Percentiles rank a stretch among this genome's conserved stretches.
Evolutionary conservation across 2,888 invertebrate genomes (phyloP).

Genomic region (Amiota minor): DNA sequence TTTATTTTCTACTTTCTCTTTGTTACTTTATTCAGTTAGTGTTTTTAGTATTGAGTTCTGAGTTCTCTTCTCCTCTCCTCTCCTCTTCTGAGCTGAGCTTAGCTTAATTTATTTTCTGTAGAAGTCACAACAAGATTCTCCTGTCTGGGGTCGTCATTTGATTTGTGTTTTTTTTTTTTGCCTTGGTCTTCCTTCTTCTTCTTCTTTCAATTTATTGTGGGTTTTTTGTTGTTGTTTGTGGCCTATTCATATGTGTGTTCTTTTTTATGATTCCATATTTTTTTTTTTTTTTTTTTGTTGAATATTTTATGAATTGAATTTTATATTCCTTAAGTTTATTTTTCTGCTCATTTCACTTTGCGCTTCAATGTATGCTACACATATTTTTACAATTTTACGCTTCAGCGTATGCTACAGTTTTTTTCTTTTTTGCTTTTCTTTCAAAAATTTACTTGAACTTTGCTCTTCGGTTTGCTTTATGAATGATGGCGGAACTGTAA

Average conservation of each 20-base stretch:
- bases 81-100: background rate
- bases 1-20: background rate
- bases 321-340: background rate
- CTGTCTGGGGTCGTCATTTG: background rate
- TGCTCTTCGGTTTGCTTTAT: too few relatives aligned
- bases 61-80: background rate
- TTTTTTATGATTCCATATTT: background rate
- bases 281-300: slow-evolving; percentile 17
- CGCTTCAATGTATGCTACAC: background rate
- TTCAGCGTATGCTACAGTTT: background rate
- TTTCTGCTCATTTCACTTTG: background rate
- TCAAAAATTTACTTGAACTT: too few relatives aligned
- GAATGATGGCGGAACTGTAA: too few relatives aligned
- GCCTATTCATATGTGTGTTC: background rate
- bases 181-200: background rate
- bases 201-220: background rate
- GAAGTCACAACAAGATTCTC: background rate
- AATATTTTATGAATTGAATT: slow-evolving; percentile 27
- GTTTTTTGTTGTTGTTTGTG: background rate
- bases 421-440: too few relatives aligned
- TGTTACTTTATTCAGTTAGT: background rate
- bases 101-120: background rate
- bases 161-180: background rate
- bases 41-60: background rate
- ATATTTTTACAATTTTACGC: background rate